A percentile compares a stretch with the other conserved stretches of the same genome.
Conservation (phyloP, 2,888 invertebrate genomes). For the Athripsodes cinereus region DNA sequence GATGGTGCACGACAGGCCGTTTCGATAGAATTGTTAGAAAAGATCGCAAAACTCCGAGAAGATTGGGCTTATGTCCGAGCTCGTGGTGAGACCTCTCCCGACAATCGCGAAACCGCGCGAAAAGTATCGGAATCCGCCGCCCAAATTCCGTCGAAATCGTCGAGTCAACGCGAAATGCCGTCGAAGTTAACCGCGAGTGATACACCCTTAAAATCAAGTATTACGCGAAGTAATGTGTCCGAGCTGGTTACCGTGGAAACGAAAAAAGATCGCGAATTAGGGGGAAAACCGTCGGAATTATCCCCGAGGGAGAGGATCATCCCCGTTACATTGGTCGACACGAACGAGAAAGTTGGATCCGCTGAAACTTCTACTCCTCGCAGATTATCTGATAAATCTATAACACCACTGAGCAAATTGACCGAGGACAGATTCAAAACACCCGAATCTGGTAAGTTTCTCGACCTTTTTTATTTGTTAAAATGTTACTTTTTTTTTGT, state of each 20-base stretch:
- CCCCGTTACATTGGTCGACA: conserved; percentile 12
- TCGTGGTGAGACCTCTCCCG: conserved; percentile 19
- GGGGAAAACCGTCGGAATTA: conserved; percentile 1
- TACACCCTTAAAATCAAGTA: conserved; percentile 18
- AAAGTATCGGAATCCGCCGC: conserved; percentile 4
- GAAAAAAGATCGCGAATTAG: conserved; percentile 6
- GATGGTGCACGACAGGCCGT: conserved; percentile 36
- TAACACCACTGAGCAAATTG: conserved; percentile 9
- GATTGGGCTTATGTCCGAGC: conserved; percentile 45
- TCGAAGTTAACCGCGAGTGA: conserved; percentile 22
- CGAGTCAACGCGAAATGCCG: conserved; percentile 15
- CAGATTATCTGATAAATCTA: conserved; percentile 7
- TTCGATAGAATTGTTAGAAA: conserved; percentile 38
- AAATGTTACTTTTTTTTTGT: neutral
- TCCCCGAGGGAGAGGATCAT: conserved; percentile 11
- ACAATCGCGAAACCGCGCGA: conserved; percentile 19
- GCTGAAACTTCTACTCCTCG: neutral
- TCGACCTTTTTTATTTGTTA: neutral
- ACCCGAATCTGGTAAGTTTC: conserved; percentile 14
- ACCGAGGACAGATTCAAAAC: conserved; percentile 12
- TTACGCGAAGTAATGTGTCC: conserved; percentile 17
- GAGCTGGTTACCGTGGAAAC: conserved; percentile 9
- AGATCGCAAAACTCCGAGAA: conserved; percentile 45
- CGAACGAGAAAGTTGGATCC: neutral
- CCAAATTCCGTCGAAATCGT: neutral